Base-by-base conservation (phyloP, 2,113 vertebrate genomes). In the Arizona elegans region DNA sequence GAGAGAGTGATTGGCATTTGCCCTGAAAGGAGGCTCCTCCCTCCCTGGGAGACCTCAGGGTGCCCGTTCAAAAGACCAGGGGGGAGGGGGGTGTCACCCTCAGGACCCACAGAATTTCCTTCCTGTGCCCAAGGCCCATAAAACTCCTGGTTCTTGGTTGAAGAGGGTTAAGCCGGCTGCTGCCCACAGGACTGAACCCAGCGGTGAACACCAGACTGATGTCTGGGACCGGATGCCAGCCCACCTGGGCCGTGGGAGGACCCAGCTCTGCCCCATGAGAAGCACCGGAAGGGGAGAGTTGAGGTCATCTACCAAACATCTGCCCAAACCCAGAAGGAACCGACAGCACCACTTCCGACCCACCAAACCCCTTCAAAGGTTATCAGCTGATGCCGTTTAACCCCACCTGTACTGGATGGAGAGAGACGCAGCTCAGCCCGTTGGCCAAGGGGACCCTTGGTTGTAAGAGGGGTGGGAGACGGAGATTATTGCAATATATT, bases 91-190 rank as follows among this genome's bases (percentile, higher is more conserved):
- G 38, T 38, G 38, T 21, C 75, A 2, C 33, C 19, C 75, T 19
- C 33, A 43, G 33, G 15, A 85, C 19, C 33, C 75, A 43, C 24
- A 29, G 75, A 38, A 38, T 19, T 81, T 3, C 33, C 19, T 81
- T 81, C 75, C 13, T 7, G 75, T 0, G 2, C 1, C 81, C 10
- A 11, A 52, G 9, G 26, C 86, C 19, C 38, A 11, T 43, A 21
- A 24, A 47, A 21, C 0, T 19, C 3, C 8, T 1, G 3, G 4
- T 10, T 7, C 19, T 47, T 23, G 19, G 10, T 4, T 10, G 3
- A 86, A 23, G 19, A 26, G 24, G 23, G 26, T 58, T 26, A 26
- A 13, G 29, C 21, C 8, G 11, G 52, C 24, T 13, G 47, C 47
- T 13, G 86, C 38, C 8, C 2, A 21, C 43, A 23, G 8, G 26